These are phyloP conservation scores for Heteromurus nitidus DNA, from an alignment of 2,888 invertebrate genomes.

Conservation along the genomic window DNA sequence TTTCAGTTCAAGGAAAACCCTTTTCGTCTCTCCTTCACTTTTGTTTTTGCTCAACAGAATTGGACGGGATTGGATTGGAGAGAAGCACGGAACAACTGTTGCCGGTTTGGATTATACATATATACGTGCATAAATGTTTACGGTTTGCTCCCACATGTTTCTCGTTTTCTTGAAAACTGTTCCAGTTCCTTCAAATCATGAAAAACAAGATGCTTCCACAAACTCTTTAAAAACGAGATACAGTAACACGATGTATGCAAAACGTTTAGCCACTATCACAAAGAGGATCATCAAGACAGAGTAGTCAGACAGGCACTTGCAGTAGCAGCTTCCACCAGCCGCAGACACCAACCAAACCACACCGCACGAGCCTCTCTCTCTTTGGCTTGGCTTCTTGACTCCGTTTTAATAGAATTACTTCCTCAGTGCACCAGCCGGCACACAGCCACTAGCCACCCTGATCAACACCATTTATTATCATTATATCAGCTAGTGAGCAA, in stretches of 20 bases:
- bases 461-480: slow-evolving; percentile 32
- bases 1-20: neutral
- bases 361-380: slow-evolving; percentile 54
- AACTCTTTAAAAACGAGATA: slow-evolving; percentile 34
- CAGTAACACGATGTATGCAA: slow-evolving; percentile 35
- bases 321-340: neutral
- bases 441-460: slow-evolving; percentile 38
- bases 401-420: neutral
- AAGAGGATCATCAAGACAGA: slow-evolving; percentile 12
- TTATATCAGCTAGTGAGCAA: slow-evolving; percentile 41
- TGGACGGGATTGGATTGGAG: neutral
- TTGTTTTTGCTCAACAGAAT: slow-evolving; percentile 14
- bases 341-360: too few species aligned
- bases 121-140: too few species aligned
- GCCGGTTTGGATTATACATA: too few species aligned
- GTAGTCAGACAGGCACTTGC: too few species aligned
- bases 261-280: slow-evolving; percentile 20
- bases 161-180: slow-evolving; percentile 15
- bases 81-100: slow-evolving; percentile 32
- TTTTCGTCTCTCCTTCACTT: slow-evolving; percentile 13
- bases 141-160: slow-evolving; percentile 11
- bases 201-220: slow-evolving; percentile 25
- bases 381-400: neutral
- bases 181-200: slow-evolving; percentile 38
- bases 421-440: slow-evolving; percentile 45